Evolutionary conservation across 2,797 vertebrate genomes (phyloP).

Genomic region (Yasuhikotakia modesta): DNA sequence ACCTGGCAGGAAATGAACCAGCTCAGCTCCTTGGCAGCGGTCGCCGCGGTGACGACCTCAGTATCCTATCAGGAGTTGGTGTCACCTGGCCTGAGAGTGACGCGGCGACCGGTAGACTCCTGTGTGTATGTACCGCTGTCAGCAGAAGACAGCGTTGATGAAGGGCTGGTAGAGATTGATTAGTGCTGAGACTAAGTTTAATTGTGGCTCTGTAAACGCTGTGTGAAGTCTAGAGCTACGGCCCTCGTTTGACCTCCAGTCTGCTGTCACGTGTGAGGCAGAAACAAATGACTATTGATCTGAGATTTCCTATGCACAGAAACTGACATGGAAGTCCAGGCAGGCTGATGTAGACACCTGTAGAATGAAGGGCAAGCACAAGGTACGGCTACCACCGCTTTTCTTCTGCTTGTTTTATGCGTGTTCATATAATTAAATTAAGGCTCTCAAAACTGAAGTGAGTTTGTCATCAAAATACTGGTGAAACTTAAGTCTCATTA

Average conservation of each 20-base stretch:
- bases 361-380: constrained; percentile 99
- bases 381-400: too few species aligned
- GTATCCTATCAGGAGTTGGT: constrained; percentile 72
- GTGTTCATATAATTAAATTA: too few species aligned
- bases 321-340: constrained; percentile 98
- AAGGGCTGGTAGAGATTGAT: not conserved
- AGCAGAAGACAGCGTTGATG: too few species aligned
- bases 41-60: constrained; percentile 58
- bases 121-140: not conserved
- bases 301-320: constrained; percentile 78
- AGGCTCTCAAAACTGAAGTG: too few species aligned
- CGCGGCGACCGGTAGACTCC: constrained; percentile 32
- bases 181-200: constrained; percentile 11
- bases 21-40: constrained; percentile 54
- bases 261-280: constrained; percentile 13
- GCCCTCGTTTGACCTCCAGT: too few species aligned
- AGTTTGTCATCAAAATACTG: too few species aligned
- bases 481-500: too few species aligned
- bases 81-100: constrained; percentile 67
- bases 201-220: constrained; percentile 25
- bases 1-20: constrained; percentile 49
- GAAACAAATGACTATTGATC: constrained; percentile 48
- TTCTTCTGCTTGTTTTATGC: too few species aligned
- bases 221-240: not conserved
- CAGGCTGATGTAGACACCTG: constrained; percentile 97